phyloP scores from a whole-genome alignment of 2,888 invertebrate species.

The Galerucella pusilla region DNA sequence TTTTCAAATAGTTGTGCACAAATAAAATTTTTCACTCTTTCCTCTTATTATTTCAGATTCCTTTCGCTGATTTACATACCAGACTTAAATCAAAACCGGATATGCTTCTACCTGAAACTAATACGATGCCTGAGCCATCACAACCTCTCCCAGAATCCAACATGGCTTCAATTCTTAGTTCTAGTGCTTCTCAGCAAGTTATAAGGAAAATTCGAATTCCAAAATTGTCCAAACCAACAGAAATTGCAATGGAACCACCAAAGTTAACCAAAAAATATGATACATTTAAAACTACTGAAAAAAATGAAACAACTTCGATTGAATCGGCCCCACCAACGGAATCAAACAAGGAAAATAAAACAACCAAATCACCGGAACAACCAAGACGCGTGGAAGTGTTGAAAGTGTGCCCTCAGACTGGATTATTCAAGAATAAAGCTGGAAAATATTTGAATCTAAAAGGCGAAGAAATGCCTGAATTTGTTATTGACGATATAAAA shows the following conservation, averaged over 20 bases:
- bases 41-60: neutral
- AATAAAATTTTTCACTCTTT: neutral
- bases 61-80: neutral
- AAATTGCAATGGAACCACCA: neutral
- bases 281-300: neutral
- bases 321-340: neutral
- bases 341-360: neutral
- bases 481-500: conserved; percentile 5
- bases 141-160: neutral
- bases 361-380: neutral
- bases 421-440: conserved; percentile 29
- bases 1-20: no score
- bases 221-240: neutral
- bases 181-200: conserved; percentile 4
- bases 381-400: neutral
- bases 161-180: neutral
- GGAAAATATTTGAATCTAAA: conserved; percentile 28
- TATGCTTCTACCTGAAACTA: neutral
- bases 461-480: conserved; percentile 8
- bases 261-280: neutral
- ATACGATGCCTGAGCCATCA: neutral
- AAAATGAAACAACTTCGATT: neutral
- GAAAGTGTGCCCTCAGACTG: conserved; percentile 33
- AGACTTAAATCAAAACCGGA: neutral
- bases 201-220: conserved; percentile 2